Percentiles rank a stretch among this genome's conserved stretches.
phyloP scores from a whole-genome alignment of 2,797 vertebrate species.

The Leptatherina wallacei region DNA sequence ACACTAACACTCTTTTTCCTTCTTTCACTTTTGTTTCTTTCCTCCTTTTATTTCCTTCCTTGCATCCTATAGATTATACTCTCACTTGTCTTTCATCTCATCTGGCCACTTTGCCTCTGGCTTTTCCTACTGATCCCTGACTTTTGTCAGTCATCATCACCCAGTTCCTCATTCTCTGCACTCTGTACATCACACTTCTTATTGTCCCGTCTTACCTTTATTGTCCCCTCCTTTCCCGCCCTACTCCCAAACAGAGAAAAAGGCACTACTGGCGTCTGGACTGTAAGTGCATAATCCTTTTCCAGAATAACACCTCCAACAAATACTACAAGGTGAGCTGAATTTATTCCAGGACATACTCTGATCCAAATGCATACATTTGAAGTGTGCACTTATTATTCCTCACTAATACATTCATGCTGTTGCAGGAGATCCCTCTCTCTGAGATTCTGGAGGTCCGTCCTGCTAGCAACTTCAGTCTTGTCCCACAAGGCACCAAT shows the following conservation, averaged over 20 bases:
- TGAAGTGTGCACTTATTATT: neutral
- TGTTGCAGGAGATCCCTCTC: constrained; percentile 88
- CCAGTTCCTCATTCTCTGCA: constrained; percentile 29
- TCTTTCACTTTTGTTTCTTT: constrained; percentile 24
- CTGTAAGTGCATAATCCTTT: constrained; percentile 93
- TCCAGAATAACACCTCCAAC: constrained; percentile 93
- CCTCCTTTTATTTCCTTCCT: constrained; percentile 25
- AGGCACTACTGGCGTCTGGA: constrained; percentile 94
- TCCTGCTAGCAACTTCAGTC: constrained; percentile 83
- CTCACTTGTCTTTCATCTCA: constrained; percentile 39
- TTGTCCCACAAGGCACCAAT: constrained; percentile 84
- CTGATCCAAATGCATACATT: neutral
- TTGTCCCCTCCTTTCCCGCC: constrained; percentile 28
- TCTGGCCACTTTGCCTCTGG: constrained; percentile 28
- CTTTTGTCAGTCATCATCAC: constrained; percentile 15
- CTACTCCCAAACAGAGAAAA: constrained; percentile 85
- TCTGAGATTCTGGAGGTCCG: constrained; percentile 90
- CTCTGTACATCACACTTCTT: constrained; percentile 15
- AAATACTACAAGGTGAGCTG: constrained; percentile 90
- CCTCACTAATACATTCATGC: neutral
- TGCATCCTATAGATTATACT: constrained; percentile 44
- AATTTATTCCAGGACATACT: neutral
- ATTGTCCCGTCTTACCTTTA: constrained; percentile 14
- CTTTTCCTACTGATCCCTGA: constrained; percentile 56
- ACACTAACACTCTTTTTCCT: constrained; percentile 39